Conservation (phyloP, 2,888 invertebrate species). For the Torymus auratus region DNA sequence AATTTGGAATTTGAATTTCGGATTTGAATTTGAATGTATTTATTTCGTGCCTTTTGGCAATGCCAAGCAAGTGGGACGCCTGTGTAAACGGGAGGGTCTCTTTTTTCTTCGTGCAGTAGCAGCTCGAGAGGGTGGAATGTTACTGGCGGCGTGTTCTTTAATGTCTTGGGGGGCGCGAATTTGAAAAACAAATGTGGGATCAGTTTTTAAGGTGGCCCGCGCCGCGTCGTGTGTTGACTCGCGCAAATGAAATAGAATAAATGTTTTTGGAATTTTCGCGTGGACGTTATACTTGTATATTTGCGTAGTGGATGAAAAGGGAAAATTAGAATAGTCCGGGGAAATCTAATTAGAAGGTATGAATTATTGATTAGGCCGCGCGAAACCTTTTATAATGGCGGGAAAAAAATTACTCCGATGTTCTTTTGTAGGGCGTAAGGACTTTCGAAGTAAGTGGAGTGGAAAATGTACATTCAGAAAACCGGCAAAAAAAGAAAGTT, state of each 20-base stretch:
- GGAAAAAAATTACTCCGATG: not conserved
- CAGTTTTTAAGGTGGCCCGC: no score
- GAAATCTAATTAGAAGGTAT: not conserved
- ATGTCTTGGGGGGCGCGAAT: no score
- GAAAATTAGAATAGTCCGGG: no score
- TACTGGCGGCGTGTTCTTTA: no score
- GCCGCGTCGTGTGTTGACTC: no score
- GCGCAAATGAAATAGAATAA: no score
- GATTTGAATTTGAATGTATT: conserved; percentile 38
- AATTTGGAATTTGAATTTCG: conserved; percentile 47
- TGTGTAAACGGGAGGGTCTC: not conserved
- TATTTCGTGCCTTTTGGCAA: not conserved
- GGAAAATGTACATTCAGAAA: not conserved
- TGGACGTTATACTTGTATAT: no score
- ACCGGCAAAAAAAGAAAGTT: conserved; percentile 1
- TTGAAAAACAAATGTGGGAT: no score
- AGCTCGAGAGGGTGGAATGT: no score
- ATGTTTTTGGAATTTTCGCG: no score
- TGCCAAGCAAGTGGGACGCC: not conserved
- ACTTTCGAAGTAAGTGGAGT: not conserved
- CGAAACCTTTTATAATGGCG: not conserved
- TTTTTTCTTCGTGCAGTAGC: not conserved
- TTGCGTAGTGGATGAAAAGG: no score
- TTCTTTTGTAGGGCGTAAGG: not conserved
- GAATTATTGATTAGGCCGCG: not conserved